phyloP scores from a whole-genome alignment of 2,888 invertebrate genomes.

The Tetrapedia diversipes region DNA sequence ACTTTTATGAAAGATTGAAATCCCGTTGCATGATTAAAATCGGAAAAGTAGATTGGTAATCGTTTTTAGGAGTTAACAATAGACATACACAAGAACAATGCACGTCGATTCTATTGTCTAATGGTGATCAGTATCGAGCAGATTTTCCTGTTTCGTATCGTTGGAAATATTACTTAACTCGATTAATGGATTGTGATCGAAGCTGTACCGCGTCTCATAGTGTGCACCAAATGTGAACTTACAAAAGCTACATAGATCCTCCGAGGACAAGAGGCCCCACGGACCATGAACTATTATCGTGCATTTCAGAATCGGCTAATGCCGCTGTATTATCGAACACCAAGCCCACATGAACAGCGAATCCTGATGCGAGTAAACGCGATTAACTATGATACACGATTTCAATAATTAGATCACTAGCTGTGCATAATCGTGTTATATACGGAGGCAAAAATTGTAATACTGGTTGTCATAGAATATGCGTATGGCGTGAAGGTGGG shows the following conservation, averaged over 20 bases:
- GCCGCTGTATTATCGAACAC: constrained; percentile 19
- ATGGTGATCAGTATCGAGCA: not conserved
- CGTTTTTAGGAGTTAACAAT: too few species aligned
- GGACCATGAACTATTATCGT: constrained; percentile 6
- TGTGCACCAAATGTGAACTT: not conserved
- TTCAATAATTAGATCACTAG: not conserved
- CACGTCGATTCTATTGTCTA: not conserved
- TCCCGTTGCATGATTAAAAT: too few species aligned
- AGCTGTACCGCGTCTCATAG: not conserved
- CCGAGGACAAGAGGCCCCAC: constrained; percentile 8
- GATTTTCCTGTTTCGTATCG: not conserved
- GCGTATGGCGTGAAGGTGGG: too few species aligned
- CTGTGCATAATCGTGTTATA: not conserved
- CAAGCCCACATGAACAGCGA: not conserved
- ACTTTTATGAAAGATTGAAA: not conserved
- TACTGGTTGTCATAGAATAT: too few species aligned
- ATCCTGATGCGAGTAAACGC: constrained; percentile 6
- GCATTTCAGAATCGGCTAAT: constrained; percentile 18
- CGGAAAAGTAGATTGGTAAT: too few species aligned
- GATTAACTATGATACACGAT: constrained; percentile 18
- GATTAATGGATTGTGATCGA: constrained; percentile 10
- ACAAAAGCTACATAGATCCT: not conserved
- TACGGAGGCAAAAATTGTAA: not conserved
- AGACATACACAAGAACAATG: not conserved
- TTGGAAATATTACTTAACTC: constrained; percentile 6